Evolutionary conservation across 2,888 invertebrate species (phyloP).

Genomic region (Metacarcinus magister): DNA sequence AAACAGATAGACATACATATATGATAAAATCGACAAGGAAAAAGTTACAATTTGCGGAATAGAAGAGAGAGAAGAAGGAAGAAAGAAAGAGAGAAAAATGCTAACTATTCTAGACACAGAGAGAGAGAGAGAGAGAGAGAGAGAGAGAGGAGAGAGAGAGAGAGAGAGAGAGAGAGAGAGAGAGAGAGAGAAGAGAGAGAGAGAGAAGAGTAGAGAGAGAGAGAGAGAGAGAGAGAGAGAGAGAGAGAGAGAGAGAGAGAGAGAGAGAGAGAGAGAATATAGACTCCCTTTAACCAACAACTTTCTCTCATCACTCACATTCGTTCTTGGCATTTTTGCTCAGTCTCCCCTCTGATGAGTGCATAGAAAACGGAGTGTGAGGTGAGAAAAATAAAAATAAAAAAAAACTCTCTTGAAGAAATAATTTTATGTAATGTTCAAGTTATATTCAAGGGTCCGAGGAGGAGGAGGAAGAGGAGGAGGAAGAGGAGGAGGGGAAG

Average conservation of each 20-base stretch:
- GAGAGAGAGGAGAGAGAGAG: not conserved
- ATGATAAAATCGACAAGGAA: not conserved
- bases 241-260: no score
- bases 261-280: no score
- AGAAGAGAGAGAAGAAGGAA: not conserved
- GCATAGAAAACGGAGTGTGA: not conserved
- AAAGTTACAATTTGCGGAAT: not conserved
- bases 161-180: conserved; percentile 18
- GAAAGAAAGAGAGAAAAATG: not conserved
- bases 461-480: not conserved
- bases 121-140: not conserved
- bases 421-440: no score
- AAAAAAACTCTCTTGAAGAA: no score
- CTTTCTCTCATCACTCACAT: not conserved
- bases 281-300: not conserved
- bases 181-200: not conserved
- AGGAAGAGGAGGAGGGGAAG: not conserved
- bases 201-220: not conserved
- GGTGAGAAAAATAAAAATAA: no score
- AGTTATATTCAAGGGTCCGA: not conserved
- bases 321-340: not conserved
- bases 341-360: not conserved
- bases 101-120: not conserved
- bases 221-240: no score
- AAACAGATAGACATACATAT: not conserved